These are phyloP conservation scores for Mylabris sibirica DNA, from an alignment of 2,888 invertebrate species.

Conservation along the genomic window DNA sequence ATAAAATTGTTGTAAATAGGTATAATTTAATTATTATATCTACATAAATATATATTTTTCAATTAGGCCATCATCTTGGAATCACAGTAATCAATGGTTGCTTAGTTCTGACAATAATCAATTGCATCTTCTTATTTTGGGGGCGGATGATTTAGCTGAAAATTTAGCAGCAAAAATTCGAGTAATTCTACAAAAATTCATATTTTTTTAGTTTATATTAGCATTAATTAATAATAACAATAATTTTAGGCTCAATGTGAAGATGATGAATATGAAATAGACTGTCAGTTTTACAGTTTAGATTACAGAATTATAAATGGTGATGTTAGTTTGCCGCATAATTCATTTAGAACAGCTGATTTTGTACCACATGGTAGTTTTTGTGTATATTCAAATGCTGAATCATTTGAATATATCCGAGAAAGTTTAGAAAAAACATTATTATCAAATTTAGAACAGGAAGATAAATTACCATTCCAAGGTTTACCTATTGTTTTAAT, in stretches of 20 bases:
- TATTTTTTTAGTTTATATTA: background rate
- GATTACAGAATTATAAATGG: conserved; percentile 88
- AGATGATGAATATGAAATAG: conserved; percentile 84
- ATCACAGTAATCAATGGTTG: conserved; percentile 71
- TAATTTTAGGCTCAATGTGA: conserved; percentile 77
- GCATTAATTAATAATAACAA: conserved; percentile 16
- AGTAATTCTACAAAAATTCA: conserved; percentile 54
- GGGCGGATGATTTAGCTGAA: conserved; percentile 85
- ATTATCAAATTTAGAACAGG: conserved; percentile 86
- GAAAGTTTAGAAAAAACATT: conserved; percentile 91
- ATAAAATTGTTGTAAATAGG: too few relatives aligned
- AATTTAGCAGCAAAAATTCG: conserved; percentile 86
- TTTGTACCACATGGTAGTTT: conserved; percentile 91
- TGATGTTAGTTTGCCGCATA: conserved; percentile 80
- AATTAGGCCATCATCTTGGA: conserved; percentile 68
- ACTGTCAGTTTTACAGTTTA: conserved; percentile 80
- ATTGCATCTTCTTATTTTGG: conserved; percentile 88
- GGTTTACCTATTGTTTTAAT: conserved; percentile 88
- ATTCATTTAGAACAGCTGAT: conserved; percentile 83
- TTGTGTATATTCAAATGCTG: conserved; percentile 89
- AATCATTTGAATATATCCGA: conserved; percentile 90
- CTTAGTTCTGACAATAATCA: conserved; percentile 73
- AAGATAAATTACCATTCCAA: conserved; percentile 87
- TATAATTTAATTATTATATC: too few relatives aligned
- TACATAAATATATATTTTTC: conserved; percentile 45